Evolutionary conservation across 2,888 invertebrate species (phyloP).

Genomic region (Aspidiotus destructor): DNA sequence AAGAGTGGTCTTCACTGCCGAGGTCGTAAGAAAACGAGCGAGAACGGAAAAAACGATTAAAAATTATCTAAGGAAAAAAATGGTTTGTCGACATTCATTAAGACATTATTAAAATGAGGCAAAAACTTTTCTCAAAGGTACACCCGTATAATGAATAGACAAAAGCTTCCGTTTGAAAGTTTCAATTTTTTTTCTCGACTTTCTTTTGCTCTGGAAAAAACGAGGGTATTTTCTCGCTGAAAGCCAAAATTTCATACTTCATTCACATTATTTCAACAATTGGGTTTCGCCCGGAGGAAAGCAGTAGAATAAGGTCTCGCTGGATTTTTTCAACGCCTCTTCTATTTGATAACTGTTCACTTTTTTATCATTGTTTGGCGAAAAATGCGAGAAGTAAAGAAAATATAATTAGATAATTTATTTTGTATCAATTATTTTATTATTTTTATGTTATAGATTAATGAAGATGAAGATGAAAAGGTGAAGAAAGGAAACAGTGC

Average conservation of each 20-base stretch:
- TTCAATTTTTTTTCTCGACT: not conserved
- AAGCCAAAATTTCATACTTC: too few relatives aligned
- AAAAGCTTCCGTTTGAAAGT: not conserved
- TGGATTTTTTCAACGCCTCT: too few relatives aligned
- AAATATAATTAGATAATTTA: not conserved
- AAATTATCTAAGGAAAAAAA: not conserved
- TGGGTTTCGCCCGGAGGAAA: too few relatives aligned
- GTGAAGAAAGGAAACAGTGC: not conserved
- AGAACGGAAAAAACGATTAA: not conserved
- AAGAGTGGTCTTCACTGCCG: too few relatives aligned
- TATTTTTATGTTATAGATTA: not conserved
- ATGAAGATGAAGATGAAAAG: not conserved
- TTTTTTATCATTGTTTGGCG: too few relatives aligned
- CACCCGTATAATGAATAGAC: not conserved
- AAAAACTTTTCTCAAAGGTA: not conserved
- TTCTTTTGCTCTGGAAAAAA: not conserved
- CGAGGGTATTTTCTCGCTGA: not conserved
- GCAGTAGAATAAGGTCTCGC: too few relatives aligned
- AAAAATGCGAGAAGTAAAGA: too few relatives aligned
- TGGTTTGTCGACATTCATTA: not conserved
- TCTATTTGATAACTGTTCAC: too few relatives aligned
- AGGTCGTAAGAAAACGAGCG: not conserved
- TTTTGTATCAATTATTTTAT: not conserved
- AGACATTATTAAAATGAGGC: conserved; percentile 1
- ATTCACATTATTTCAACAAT: too few relatives aligned